Percentiles rank a stretch among this genome's conserved stretches.
These are phyloP conservation scores for Synaphobranchus kaupii DNA, from an alignment of 2,797 vertebrate genomes.

Conservation along the genomic window DNA sequence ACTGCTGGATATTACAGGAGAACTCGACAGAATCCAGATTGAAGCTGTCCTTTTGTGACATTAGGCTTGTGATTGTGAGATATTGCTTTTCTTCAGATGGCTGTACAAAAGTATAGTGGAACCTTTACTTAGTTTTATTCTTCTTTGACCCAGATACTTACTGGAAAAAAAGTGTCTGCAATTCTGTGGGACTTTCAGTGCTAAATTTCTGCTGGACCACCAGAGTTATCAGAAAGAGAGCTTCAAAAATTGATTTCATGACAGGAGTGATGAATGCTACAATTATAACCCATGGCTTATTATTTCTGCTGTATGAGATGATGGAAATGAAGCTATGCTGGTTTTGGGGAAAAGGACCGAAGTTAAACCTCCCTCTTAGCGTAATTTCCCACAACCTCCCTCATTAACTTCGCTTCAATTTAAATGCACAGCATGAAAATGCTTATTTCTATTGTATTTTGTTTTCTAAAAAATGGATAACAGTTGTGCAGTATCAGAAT, in stretches of 20 bases:
- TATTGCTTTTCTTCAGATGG: constrained; percentile 11
- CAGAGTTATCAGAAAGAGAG: constrained; percentile 9
- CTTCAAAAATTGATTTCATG: constrained; percentile 16
- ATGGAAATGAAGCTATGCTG: background rate
- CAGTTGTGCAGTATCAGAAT: background rate
- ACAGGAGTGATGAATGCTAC: constrained; percentile 23
- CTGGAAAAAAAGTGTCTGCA: background rate
- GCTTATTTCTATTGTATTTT: background rate
- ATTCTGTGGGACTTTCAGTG: background rate
- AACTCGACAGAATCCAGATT: background rate
- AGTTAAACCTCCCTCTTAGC: background rate
- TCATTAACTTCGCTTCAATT: background rate
- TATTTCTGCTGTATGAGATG: constrained; percentile 14
- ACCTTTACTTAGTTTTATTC: background rate
- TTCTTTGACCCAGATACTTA: constrained; percentile 7
- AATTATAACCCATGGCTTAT: constrained; percentile 22
- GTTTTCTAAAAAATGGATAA: background rate
- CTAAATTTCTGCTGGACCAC: constrained; percentile 6
- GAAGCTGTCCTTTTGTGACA: background rate
- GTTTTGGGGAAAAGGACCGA: background rate
- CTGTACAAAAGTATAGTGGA: background rate
- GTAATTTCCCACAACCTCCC: background rate
- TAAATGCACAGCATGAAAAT: background rate
- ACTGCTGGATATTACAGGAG: background rate
- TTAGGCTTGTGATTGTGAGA: background rate